Evolutionary conservation across 2,888 invertebrate species (phyloP), one percentile per base, ranked within the genome.

Genomic region (Heliconius charithonia): DNA sequence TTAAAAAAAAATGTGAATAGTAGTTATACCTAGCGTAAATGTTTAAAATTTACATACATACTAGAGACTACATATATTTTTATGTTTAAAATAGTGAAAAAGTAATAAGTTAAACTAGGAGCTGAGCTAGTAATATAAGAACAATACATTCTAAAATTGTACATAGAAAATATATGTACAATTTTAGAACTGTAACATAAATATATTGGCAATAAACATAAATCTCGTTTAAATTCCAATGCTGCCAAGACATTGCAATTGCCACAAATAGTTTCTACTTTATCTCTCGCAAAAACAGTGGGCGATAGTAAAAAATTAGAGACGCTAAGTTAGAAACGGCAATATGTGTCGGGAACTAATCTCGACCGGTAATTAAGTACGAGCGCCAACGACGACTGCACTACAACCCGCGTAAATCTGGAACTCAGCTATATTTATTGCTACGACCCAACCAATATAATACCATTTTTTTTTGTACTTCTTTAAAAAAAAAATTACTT

Each of bases 401-500:
- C 83, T 87, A 83, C 83, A 83, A 85, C 85, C 86, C 85, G 85
- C 87, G 92, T 92, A 93, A 93, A 92, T 91, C 92, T 87, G 84
- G 86, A 86, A 87, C 89, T 90, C 85, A 88, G 87, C 95, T 95
- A 89, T 92, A 94, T 94, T 94, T 93, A 94, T 89, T 92, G 93
- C 93, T 93, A 93, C 92, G 84, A 91, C 89, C 86, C 83, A 85
- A 84, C 84, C 89, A 90, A 91, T 88, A 87, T 86, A 88, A 86
- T 87, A 88, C 78, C 67, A 76, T 75, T 71, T 77, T 63, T 37
- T 37, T 59, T 59, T 56, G 29, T 45, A 16, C 13, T 16, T 45
- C 16, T 16, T 16, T 13, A 16, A 45, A 29, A 29, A 29, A 29
- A 29, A 29, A 29, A 29, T 4, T 29, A 29, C 3, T 4, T 29